Percentiles rank a stretch among this genome's conserved stretches.
Evolutionary conservation across 2,888 invertebrate genomes (phyloP).

Genomic region (Boloria euphrosyne): DNA sequence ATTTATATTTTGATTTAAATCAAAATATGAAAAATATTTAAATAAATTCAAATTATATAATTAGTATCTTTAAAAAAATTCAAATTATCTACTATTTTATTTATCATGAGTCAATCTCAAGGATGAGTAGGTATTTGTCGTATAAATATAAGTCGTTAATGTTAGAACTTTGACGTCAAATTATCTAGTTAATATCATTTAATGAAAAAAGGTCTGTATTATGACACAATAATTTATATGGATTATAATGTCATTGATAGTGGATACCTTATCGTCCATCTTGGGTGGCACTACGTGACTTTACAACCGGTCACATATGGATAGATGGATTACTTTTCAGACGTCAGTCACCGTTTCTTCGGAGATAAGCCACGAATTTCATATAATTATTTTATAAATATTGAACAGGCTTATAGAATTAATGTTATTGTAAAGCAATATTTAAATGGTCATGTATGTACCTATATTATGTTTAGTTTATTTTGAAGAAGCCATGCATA

Average conservation of each 20-base stretch:
- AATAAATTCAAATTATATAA: too few relatives aligned
- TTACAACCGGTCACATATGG: conserved; percentile 46
- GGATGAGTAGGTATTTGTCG: too few relatives aligned
- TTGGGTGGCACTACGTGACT: conserved; percentile 49
- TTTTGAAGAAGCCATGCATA: too few relatives aligned
- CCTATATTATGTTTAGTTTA: too few relatives aligned
- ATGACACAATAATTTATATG: conserved; percentile 32
- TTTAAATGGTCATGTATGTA: neutral
- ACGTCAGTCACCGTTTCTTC: conserved; percentile 45
- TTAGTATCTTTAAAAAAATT: too few relatives aligned
- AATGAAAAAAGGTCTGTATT: conserved; percentile 20
- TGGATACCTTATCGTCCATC: conserved; percentile 26
- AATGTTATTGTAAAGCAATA: neutral
- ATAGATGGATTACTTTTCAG: conserved; percentile 35
- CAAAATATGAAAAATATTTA: too few relatives aligned
- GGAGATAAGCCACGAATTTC: conserved; percentile 48
- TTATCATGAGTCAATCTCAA: too few relatives aligned
- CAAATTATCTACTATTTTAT: too few relatives aligned
- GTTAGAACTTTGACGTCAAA: too few relatives aligned
- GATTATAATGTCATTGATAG: conserved; percentile 32
- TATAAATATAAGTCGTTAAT: too few relatives aligned
- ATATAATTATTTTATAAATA: conserved; percentile 9
- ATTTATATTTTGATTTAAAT: too few relatives aligned
- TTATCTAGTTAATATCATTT: neutral
- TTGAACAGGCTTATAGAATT: neutral